phyloP scores from a whole-genome alignment of 1,140 invertebrate species.

The Cardiocondyla obscurior region DNA sequence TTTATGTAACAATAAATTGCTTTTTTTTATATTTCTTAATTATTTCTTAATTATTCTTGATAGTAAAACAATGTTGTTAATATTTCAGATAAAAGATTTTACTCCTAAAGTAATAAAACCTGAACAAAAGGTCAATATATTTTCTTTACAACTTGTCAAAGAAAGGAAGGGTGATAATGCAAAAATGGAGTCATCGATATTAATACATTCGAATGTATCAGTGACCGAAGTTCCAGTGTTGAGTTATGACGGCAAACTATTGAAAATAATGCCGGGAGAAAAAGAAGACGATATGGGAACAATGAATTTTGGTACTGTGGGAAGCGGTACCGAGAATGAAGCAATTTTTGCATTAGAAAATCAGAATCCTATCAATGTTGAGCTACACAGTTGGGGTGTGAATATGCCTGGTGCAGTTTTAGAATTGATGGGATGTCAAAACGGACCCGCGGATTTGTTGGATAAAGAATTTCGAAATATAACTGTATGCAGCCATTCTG shows the following conservation, averaged over 20 bases:
- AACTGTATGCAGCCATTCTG: conserved; percentile 78
- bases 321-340: conserved; percentile 87
- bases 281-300: conserved; percentile 85
- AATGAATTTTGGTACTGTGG: conserved; percentile 91
- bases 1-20: not conserved
- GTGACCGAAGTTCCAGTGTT: conserved; percentile 88
- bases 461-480: conserved; percentile 80
- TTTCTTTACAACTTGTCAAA: conserved; percentile 85
- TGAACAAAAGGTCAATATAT: conserved; percentile 86
- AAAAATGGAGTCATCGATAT: conserved; percentile 87
- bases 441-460: conserved; percentile 83
- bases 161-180: conserved; percentile 84
- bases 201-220: conserved; percentile 90
- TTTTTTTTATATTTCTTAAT: not conserved
- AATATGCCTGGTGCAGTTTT: conserved; percentile 88
- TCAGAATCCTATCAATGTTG: conserved; percentile 90
- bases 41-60: not conserved
- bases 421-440: conserved; percentile 89
- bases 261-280: conserved; percentile 84
- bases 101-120: conserved; percentile 86
- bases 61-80: not conserved
- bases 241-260: conserved; percentile 90
- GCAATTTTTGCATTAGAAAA: conserved; percentile 90
- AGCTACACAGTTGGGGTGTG: conserved; percentile 87
- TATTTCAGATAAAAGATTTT: conserved; percentile 87